Evolutionary conservation across 2,113 vertebrate genomes (phyloP).

Genomic region (Eptatretus burgeri): DNA sequence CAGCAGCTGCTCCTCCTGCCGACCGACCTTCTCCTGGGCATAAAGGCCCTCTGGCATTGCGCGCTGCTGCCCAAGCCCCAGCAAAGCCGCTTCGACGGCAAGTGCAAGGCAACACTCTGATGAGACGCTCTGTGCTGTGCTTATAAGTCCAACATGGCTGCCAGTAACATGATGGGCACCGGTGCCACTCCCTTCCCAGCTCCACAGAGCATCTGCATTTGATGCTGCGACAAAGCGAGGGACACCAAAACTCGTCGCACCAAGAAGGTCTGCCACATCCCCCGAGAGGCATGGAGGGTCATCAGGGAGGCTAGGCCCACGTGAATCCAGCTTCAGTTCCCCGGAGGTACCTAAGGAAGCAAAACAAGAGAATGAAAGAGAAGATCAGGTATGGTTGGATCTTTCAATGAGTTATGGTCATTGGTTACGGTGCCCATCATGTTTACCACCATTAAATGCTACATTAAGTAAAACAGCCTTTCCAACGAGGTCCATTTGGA

Average conservation of each 20-base stretch:
- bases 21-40: constrained; percentile 27
- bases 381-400: no score
- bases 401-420: no score
- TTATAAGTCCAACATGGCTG: constrained; percentile 9
- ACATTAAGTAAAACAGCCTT: no score
- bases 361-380: no score
- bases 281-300: background rate
- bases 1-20: constrained; percentile 21
- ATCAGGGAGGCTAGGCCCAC: background rate
- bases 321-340: no score
- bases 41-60: constrained; percentile 20
- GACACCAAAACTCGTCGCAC: background rate
- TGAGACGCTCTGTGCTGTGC: constrained; percentile 6
- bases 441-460: no score
- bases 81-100: constrained; percentile 18
- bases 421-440: no score
- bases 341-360: no score
- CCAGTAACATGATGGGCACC: constrained; percentile 14
- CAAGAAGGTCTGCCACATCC: no score
- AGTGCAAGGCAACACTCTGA: constrained; percentile 18
- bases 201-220: constrained; percentile 13
- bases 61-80: constrained; percentile 22
- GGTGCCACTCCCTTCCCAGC: constrained; percentile 17
- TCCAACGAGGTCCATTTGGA: no score
- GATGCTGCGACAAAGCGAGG: background rate